Base-by-base conservation (phyloP, 92 coral and sea anemone genomes). In the Zoanthus sociatus region DNA sequence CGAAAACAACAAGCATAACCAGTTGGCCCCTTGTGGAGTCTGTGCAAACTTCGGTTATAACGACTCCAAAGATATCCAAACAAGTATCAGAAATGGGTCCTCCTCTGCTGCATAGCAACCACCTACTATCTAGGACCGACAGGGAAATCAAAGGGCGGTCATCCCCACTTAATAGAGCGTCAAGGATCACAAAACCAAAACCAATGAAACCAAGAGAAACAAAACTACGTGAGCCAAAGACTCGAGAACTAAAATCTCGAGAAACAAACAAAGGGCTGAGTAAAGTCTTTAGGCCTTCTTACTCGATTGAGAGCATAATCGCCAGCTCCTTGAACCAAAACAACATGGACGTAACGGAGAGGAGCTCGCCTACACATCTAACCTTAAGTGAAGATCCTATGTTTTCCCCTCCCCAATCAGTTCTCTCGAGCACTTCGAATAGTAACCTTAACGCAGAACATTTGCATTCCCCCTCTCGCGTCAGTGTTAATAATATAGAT, bases 371-470 rank as follows among this genome's bases (percentile, higher is more conserved):
- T 1, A 85, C 86, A 68, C 90, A 90, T 61, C 88, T 93, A 71
- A 89, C 95, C 0, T 83, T 94, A 37, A 93, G 79, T 87, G 90
- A 91, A 77, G 98, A 94, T 86, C 98, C 98, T 26, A 94, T 94
- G 98, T 93, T 94, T 85, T 94, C 98, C 18, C 92, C 94, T 3
- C 91, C 98, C 0, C 96, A 94, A 51, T 92, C 84, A 77, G 88
- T 93, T 85, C 79, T 92, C 21, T 75, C 88, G 21, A 85, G 87
- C 26, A 92, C 74, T 76, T 45, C 94, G 26, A 94, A 95, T 87
- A 94, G 99, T 44, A 95, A 91, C 89, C 79, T 96, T 31, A 92
- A 84, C 15, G 78, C 96, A 3, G 97, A 89, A 76, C 99, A 87
- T 53, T 87, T 97, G 31, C 98, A 91, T 78, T 88, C 95, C 32